Conservation (phyloP, 2,797 vertebrate genomes). For the Manis javanica region DNA sequence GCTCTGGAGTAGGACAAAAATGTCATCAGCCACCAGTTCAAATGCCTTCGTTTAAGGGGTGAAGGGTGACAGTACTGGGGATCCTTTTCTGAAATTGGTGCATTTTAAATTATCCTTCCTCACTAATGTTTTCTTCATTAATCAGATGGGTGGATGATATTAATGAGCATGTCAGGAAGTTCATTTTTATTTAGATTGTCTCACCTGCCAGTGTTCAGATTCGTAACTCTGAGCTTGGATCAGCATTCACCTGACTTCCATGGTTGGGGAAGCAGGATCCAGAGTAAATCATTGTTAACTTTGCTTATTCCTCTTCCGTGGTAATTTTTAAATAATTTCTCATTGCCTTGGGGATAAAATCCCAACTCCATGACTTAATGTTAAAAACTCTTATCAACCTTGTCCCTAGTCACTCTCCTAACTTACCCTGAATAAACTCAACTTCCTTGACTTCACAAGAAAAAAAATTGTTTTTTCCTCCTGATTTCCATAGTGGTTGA, state of each 20-base stretch:
- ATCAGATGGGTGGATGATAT: neutral
- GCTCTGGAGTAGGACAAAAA: neutral
- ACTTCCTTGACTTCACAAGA: neutral
- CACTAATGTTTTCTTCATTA: neutral
- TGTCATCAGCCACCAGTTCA: neutral
- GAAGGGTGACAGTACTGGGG: neutral
- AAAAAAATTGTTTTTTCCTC: neutral
- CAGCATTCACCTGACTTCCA: neutral
- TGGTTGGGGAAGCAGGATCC: neutral
- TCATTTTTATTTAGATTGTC: neutral
- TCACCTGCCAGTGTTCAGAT: neutral
- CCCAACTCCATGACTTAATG: neutral
- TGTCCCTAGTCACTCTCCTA: neutral
- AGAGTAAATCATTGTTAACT: neutral
- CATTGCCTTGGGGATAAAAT: neutral
- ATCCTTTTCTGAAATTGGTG: neutral
- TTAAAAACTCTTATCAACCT: neutral
- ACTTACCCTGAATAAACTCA: neutral
- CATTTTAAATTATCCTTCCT: neutral
- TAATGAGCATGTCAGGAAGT: neutral
- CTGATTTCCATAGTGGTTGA: neutral
- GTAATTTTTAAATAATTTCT: neutral
- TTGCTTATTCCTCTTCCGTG: neutral
- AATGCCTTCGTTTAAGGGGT: neutral
- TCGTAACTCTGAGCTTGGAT: neutral